phyloP scores from a whole-genome alignment of 2,113 vertebrate genomes.

The Pagrus major region DNA sequence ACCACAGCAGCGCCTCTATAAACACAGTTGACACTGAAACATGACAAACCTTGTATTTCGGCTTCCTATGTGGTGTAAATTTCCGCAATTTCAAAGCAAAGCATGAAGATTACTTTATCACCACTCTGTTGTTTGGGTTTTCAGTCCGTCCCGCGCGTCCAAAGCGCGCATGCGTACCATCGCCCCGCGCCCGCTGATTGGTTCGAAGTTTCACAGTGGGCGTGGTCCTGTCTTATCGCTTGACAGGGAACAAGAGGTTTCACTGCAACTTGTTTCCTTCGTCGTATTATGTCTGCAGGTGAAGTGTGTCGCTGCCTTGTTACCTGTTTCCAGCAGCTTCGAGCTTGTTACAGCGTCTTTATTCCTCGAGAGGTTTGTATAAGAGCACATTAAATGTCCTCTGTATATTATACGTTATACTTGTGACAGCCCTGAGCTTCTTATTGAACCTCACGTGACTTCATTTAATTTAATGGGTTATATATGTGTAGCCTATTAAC shows the following conservation, averaged over 20 bases:
- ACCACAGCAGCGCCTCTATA: background rate
- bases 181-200: conserved; percentile 55
- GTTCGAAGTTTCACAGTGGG: conserved; percentile 72
- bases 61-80: background rate
- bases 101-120: background rate
- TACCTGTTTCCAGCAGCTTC: background rate
- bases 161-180: conserved; percentile 69
- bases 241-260: background rate
- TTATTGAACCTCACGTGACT: background rate
- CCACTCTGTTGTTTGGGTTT: conserved; percentile 56
- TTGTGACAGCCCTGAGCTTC: background rate
- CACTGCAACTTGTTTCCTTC: conserved; percentile 17
- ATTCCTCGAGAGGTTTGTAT: background rate
- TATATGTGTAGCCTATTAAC: too few relatives aligned
- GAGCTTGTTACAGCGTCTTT: background rate
- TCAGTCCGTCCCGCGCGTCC: conserved; percentile 74
- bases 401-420: too few relatives aligned
- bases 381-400: background rate
- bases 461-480: background rate
- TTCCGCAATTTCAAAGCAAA: background rate
- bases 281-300: background rate
- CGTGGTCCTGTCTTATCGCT: background rate
- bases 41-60: conserved; percentile 44
- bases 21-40: background rate
- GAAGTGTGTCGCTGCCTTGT: rapidly evolving